phyloP scores from a whole-genome alignment of 1,140 invertebrate genomes.

The Apis florea region DNA sequence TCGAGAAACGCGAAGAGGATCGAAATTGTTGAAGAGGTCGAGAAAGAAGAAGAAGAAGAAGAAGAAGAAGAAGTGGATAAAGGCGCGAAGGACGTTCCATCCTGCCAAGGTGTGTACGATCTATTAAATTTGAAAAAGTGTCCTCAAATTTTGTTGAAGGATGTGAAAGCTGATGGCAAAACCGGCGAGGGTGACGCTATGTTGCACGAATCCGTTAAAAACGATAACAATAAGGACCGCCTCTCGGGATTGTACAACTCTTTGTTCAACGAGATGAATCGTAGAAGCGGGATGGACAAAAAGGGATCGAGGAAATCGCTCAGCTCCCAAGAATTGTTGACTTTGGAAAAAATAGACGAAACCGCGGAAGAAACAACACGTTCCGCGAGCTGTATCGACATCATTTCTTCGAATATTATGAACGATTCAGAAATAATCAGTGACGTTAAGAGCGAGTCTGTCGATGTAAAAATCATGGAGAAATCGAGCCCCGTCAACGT shows the following conservation, averaged over 20 bases:
- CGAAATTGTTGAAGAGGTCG: background rate
- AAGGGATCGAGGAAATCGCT: background rate
- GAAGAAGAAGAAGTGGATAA: background rate
- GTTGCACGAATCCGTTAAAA: background rate
- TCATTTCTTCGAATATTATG: background rate
- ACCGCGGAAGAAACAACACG: background rate
- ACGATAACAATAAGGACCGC: background rate
- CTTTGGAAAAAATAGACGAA: slow-evolving; percentile 12
- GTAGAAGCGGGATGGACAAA: background rate
- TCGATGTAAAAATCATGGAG: slow-evolving; percentile 3
- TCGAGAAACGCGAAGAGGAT: background rate
- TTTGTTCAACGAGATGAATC: slow-evolving; percentile 30
- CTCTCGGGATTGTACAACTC: background rate
- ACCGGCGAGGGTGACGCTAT: background rate
- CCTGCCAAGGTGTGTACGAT: slow-evolving; percentile 26
- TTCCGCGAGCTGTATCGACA: background rate
- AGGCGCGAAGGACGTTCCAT: background rate
- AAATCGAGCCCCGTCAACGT: background rate
- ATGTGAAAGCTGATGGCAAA: background rate
- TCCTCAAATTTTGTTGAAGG: background rate
- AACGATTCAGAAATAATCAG: background rate
- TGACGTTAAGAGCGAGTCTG: background rate
- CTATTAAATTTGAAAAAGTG: slow-evolving; percentile 30
- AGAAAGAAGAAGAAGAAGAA: background rate
- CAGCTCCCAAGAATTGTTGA: slow-evolving; percentile 17